Conservation (phyloP, 2,888 invertebrate species). For the Carterocephalus palaemon region DNA sequence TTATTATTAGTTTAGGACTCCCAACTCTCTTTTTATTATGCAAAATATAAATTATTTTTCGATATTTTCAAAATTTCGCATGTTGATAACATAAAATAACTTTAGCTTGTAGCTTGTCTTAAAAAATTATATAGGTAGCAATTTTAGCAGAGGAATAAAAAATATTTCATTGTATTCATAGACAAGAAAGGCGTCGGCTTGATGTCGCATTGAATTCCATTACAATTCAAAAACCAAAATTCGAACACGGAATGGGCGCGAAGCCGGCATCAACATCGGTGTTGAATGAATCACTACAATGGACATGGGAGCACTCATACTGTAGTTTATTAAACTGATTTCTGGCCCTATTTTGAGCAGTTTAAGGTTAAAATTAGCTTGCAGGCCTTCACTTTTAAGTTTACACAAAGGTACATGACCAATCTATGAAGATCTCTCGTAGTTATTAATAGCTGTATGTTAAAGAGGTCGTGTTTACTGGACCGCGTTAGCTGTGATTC, state of each 20-base stretch:
- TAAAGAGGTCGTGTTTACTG: constrained; percentile 37
- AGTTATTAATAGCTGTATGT: constrained; percentile 26
- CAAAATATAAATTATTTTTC: too few relatives aligned
- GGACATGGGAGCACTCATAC: constrained; percentile 35
- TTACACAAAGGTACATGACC: constrained; percentile 33
- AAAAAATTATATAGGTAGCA: too few relatives aligned
- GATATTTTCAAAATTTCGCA: too few relatives aligned
- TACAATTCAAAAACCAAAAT: constrained; percentile 28
- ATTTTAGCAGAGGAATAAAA: too few relatives aligned
- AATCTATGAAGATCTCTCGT: constrained; percentile 31
- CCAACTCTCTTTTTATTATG: too few relatives aligned
- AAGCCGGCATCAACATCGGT: constrained; percentile 45
- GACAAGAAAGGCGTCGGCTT: too few relatives aligned
- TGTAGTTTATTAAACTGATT: constrained; percentile 23
- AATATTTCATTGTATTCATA: too few relatives aligned
- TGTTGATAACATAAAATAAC: too few relatives aligned
- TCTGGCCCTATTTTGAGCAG: constrained; percentile 26
- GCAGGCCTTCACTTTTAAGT: constrained; percentile 32
- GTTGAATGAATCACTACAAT: constrained; percentile 55
- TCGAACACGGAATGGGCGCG: constrained; percentile 35
- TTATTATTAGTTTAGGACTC: too few relatives aligned
- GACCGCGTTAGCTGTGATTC: constrained; percentile 46
- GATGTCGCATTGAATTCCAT: too few relatives aligned
- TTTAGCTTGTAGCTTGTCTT: too few relatives aligned
- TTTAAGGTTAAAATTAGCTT: constrained; percentile 40